Evolutionary conservation across 1,140 invertebrate genomes (phyloP).

Genomic region (Antheraea mylitta): DNA sequence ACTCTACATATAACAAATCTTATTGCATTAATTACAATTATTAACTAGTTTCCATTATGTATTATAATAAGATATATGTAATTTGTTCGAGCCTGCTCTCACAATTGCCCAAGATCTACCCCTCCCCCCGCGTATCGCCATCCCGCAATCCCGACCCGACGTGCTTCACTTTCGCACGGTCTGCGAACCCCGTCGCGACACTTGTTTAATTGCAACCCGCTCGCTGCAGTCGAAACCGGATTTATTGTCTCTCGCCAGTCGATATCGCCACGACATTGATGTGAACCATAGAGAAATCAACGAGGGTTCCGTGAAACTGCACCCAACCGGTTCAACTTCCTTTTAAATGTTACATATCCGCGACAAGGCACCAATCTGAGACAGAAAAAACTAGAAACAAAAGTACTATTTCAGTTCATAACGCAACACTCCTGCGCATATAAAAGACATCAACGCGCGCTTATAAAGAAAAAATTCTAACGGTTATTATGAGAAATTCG

Average conservation of each 20-base stretch:
- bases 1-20: too few relatives aligned
- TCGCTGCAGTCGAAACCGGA: conserved; percentile 66
- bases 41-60: too few relatives aligned
- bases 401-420: background rate
- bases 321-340: conserved; percentile 17
- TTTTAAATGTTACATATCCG: conserved; percentile 3
- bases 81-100: background rate
- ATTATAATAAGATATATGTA: background rate
- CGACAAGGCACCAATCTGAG: background rate
- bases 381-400: background rate
- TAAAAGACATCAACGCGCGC: conserved; percentile 47
- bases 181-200: conserved; percentile 63
- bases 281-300: conserved; percentile 37
- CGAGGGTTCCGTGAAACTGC: conserved; percentile 26
- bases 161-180: conserved; percentile 73
- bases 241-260: conserved; percentile 66
- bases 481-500: conserved; percentile 9
- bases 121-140: conserved; percentile 16
- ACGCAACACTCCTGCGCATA: conserved; percentile 30
- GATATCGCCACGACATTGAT: conserved; percentile 61
- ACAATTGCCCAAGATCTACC: conserved; percentile 1
- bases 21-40: too few relatives aligned
- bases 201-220: conserved; percentile 73
- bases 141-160: conserved; percentile 21
- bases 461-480: background rate